phyloP scores from a whole-genome alignment of 2,888 invertebrate species.

The Heliothis peltigera region DNA sequence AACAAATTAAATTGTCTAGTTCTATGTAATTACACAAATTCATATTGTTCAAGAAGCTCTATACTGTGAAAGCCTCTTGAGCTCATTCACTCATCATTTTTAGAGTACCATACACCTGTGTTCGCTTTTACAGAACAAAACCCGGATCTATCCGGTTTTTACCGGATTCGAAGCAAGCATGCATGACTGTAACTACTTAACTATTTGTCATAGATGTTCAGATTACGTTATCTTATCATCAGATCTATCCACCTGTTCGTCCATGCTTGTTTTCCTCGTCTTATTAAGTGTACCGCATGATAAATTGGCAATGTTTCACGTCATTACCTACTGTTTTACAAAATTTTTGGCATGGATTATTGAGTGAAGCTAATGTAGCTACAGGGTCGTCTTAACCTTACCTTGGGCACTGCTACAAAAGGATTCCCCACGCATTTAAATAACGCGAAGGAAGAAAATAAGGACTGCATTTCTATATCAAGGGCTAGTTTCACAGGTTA shows the following conservation, averaged over 20 bases:
- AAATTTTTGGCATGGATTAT: conserved; percentile 52
- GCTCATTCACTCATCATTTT: conserved; percentile 33
- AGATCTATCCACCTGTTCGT: conserved; percentile 39
- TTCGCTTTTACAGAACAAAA: conserved; percentile 15
- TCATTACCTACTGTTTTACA: conserved; percentile 49
- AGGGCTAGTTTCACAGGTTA: too few relatives aligned
- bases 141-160: conserved; percentile 13
- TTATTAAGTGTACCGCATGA: conserved; percentile 58
- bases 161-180: conserved; percentile 42
- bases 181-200: conserved; percentile 26
- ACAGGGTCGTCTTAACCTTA: too few relatives aligned
- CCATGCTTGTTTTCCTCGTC: conserved; percentile 48
- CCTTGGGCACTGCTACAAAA: too few relatives aligned
- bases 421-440: too few relatives aligned
- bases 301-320: conserved; percentile 52
- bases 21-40: conserved; percentile 1
- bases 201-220: conserved; percentile 1
- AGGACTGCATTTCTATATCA: too few relatives aligned
- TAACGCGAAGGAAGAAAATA: too few relatives aligned
- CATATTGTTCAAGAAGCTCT: conserved; percentile 15
- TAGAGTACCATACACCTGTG: conserved; percentile 22
- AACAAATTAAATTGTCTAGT: not conserved
- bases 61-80: conserved; percentile 7
- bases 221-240: conserved; percentile 46
- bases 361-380: conserved; percentile 39